phyloP scores from a whole-genome alignment of 2,888 invertebrate species.

The Seladonia tumulorum region DNA sequence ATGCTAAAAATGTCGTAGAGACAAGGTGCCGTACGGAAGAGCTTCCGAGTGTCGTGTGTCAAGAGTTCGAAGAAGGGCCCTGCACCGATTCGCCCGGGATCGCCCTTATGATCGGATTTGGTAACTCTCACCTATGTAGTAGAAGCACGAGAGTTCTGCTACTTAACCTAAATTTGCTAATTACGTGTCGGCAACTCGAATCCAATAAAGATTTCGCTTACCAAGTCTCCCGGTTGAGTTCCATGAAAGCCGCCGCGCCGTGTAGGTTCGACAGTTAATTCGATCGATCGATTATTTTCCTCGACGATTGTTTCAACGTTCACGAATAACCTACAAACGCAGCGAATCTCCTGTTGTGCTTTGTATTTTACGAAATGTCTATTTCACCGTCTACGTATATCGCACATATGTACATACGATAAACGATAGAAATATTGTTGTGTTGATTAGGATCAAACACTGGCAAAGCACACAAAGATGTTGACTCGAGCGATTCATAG shows the following conservation, averaged over 20 bases:
- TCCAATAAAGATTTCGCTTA: constrained; percentile 9
- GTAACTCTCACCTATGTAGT: neutral
- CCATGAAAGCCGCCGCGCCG: neutral
- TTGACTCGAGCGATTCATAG: neutral
- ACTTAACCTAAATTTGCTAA: constrained; percentile 15
- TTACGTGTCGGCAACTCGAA: neutral
- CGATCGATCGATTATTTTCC: neutral
- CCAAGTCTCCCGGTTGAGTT: neutral
- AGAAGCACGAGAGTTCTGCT: neutral
- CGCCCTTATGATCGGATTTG: neutral
- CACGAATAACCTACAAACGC: neutral
- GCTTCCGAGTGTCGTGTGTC: neutral
- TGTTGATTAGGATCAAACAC: neutral
- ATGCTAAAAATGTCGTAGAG: neutral
- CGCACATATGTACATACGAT: neutral
- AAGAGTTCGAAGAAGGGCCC: neutral
- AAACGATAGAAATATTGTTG: neutral
- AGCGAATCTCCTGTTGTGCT: neutral
- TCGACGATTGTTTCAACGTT: neutral
- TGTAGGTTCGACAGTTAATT: neutral
- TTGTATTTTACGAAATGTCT: neutral
- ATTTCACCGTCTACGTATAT: neutral
- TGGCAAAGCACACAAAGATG: neutral
- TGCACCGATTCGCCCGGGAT: neutral
- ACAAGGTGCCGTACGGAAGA: neutral